A percentile compares a stretch with the other conserved stretches of the same genome.
Conservation (phyloP, 2,113 vertebrate species). For the Gymnarchus niloticus region DNA sequence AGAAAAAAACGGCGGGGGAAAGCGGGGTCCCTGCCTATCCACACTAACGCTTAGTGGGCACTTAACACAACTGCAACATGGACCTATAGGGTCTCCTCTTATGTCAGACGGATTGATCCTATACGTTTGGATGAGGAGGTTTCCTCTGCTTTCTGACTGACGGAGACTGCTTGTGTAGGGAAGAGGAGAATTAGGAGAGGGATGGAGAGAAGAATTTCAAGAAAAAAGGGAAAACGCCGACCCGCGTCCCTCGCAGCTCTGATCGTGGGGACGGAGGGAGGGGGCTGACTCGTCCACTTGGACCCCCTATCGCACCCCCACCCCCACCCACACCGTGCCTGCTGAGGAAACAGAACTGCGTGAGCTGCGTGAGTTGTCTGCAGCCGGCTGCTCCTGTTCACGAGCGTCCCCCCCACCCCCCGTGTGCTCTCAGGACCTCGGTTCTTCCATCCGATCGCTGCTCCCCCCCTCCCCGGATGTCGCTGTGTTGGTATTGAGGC, state of each 20-base stretch:
- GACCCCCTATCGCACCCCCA: too few relatives aligned
- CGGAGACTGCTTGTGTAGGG: background rate
- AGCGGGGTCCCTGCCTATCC: constrained; percentile 20
- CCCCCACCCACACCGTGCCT: constrained; percentile 26
- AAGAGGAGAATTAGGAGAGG: constrained; percentile 14
- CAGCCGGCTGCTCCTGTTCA: background rate
- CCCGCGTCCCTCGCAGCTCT: constrained; percentile 41
- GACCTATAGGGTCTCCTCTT: constrained; percentile 26
- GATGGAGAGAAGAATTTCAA: background rate
- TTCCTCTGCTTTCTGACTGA: constrained; percentile 22
- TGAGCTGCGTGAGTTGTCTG: constrained; percentile 18
- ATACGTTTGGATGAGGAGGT: constrained; percentile 29
- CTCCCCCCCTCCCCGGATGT: constrained; percentile 44
- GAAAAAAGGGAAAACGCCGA: constrained; percentile 37
- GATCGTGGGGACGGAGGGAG: constrained; percentile 38
- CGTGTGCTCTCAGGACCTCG: constrained; percentile 18
- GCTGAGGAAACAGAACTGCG: constrained; percentile 16
- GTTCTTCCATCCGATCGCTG: constrained; percentile 34
- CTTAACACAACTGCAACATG: constrained; percentile 34
- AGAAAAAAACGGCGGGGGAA: constrained; percentile 21
- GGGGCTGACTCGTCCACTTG: constrained; percentile 62
- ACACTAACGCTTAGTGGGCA: constrained; percentile 25
- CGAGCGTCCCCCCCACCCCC: constrained; percentile 8
- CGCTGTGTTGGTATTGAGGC: constrained; percentile 39
- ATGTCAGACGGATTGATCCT: constrained; percentile 38